Base-by-base conservation (phyloP, 1,140 invertebrate species). In the Drosophila eugracilis region DNA sequence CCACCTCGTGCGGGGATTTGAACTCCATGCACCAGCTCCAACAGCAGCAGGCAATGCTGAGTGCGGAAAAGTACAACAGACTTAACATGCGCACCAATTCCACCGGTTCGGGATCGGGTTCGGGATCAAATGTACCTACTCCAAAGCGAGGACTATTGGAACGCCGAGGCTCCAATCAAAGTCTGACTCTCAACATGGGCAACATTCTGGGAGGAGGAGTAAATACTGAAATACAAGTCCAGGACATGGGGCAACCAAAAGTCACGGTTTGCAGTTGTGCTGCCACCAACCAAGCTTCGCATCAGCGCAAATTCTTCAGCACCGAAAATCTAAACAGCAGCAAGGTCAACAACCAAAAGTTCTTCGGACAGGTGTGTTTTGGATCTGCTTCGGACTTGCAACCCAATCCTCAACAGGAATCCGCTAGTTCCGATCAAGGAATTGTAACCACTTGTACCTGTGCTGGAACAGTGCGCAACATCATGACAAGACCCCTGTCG, bases 111-210 rank as follows among this genome's bases (percentile, higher is more conserved):
- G 63, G 67, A 15, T 73, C 75, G 9, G 67, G 57, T 0, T 84
- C 80, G 0, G 59, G 63, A 9, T 75, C 57, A 17, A 77, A 81
- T 60, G 70, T 78, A 45, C 54, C 79, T 0, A 80, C 81, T 12
- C 81, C 85, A 6, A 94, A 93, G 26, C 96, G 96, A 73, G 95
- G 95, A 36, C 89, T 96, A 1, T 89, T 96, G 7, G 95, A 97
- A 91, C 93, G 96, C 12, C 93, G 96, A 39, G 96, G 96, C 53
- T 97, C 97, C 7, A 97, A 96, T 90, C 97, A 97, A 4, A 97
- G 96, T 48, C 92, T 98, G 0, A 98, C 97, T 2, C 94, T 97
- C 6, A 93, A 93, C 32, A 93, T 94, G 89, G 75, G 53, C 17
- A 78, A 92, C 93, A 79, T 81, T n/a, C 42, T 65, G 30, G 63